A percentile compares a stretch with the other conserved stretches of the same genome.
Conservation (phyloP, 1,140 invertebrate species). For the Pantala flavescens region DNA sequence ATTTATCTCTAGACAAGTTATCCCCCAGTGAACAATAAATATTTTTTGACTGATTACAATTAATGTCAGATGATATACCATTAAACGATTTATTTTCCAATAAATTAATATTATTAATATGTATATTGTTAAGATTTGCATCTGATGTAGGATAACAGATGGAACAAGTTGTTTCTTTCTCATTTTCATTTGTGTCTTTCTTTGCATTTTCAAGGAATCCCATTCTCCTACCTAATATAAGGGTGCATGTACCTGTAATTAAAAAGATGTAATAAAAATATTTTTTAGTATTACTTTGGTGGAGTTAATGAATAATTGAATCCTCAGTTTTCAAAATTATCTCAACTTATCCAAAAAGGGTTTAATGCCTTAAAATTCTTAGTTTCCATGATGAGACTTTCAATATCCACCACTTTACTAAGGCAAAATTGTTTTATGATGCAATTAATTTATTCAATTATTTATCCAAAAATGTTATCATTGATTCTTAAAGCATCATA, state of each 20-base stretch:
- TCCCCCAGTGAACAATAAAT: neutral
- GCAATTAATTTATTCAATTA: neutral
- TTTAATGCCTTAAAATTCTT: neutral
- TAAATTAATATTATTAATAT: neutral
- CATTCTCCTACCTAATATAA: constrained; percentile 65
- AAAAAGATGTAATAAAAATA: neutral
- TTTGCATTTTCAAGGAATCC: constrained; percentile 52
- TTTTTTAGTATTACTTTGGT: too few species aligned
- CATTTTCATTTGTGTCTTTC: too few species aligned
- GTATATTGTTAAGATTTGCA: neutral
- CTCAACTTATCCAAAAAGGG: neutral
- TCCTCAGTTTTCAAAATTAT: neutral
- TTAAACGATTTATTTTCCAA: neutral
- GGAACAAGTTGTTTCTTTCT: too few species aligned
- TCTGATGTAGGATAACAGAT: neutral
- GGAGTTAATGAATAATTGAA: neutral
- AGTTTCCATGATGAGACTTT: neutral
- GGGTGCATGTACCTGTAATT: constrained; percentile 52
- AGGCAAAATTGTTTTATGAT: too few species aligned
- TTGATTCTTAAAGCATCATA: too few species aligned
- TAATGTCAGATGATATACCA: neutral
- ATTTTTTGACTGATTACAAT: neutral
- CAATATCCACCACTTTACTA: too few species aligned
- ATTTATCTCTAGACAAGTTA: neutral
- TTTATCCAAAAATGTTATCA: neutral